Base-by-base conservation (phyloP, 2,113 vertebrate species). In the Scomber colias region DNA sequence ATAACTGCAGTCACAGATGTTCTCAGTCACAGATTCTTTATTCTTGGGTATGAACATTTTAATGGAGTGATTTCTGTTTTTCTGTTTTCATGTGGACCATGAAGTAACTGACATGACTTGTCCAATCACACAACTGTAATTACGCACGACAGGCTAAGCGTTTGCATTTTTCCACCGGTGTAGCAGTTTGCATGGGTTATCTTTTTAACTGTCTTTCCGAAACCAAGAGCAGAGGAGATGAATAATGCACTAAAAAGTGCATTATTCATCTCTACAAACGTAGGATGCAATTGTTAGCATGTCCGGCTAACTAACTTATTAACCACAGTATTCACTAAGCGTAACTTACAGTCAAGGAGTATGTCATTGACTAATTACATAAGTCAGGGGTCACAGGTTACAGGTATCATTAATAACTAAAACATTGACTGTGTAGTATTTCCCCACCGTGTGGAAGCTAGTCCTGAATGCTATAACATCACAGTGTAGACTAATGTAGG, bases 1-100 rank as follows among this genome's bases (percentile, higher is more conserved):
- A 62, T 78, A 61, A 71, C 59, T 40, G 35, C 35, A 40, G 35
- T 40, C 15, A 21, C 53, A 54, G 15, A 54, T 54, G 9, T 40
- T 40, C 35, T 40, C 35, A 40, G 35, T 8, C 35, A 40, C 35
- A 40, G 35, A 40, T 40, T 40, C 1, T 40, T 40, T 40, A 40
- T 40, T 40, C 35, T 40, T 40, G 35, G 35, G 8, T 40, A 40
- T 40, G 35, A 40, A 40, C 35, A 9, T 40, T 40, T 40, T 40
- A 7, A 40, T 40, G 35, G 35, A 6, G 7, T 40, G 35, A 40
- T 9, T 40, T 40, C 35, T 40, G 35, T 40, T 40, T 7, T 40
- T 40, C 35, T 21, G 21, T 21, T 21, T 21, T 40, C 7, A 40
- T 7, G 35, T 40, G 35, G 35, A 40, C 5, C 35, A 40, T 40